Evolutionary conservation across 2,888 invertebrate species (phyloP).

Genomic region (Lingula anatina): DNA sequence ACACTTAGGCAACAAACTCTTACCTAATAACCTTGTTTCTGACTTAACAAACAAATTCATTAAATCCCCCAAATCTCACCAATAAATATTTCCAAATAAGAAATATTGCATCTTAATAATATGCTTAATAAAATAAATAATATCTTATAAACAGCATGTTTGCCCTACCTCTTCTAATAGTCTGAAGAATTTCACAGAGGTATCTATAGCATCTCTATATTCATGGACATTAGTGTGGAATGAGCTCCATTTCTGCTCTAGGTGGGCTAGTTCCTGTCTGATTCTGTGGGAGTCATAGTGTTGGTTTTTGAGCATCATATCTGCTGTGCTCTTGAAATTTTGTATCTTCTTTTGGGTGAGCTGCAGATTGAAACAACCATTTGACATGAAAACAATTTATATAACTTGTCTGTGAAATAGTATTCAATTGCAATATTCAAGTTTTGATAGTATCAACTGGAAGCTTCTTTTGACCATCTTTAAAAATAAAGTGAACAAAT

Average conservation of each 20-base stretch:
- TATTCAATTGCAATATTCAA: neutral
- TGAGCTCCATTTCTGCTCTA: conserved; percentile 65
- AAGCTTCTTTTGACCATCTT: too few relatives aligned
- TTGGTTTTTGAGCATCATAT: conserved; percentile 55
- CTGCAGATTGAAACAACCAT: conserved; percentile 50
- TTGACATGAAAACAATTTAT: too few relatives aligned
- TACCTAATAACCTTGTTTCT: too few relatives aligned
- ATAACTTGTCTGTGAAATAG: neutral
- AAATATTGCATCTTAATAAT: too few relatives aligned
- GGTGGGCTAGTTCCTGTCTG: conserved; percentile 59
- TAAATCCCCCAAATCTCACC: too few relatives aligned
- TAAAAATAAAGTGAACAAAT: too few relatives aligned
- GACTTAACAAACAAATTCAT: too few relatives aligned
- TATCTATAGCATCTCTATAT: conserved; percentile 64
- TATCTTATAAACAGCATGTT: too few relatives aligned
- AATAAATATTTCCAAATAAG: too few relatives aligned
- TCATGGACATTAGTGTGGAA: conserved; percentile 65
- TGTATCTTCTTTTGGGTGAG: conserved; percentile 66
- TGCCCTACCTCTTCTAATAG: conserved; percentile 66
- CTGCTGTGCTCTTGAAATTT: conserved; percentile 65
- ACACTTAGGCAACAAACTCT: too few relatives aligned
- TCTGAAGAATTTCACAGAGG: conserved; percentile 68
- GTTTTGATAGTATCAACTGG: neutral
- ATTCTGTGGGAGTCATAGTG: conserved; percentile 55
- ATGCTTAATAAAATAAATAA: too few relatives aligned